Base-by-base conservation (phyloP, 2,113 vertebrate genomes). In the Oceanodroma tethys region DNA sequence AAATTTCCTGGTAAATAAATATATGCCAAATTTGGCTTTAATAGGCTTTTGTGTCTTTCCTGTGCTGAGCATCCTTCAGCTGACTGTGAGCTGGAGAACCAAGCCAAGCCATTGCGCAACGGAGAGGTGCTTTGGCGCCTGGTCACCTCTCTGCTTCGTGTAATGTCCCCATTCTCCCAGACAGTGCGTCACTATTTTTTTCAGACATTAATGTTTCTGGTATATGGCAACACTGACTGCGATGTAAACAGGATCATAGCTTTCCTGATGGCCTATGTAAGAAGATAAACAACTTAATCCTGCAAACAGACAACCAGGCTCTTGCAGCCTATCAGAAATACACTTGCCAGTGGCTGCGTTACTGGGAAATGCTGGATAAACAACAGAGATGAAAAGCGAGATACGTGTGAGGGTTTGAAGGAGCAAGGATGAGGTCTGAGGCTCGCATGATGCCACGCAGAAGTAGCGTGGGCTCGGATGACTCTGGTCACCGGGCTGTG, bases 261-360 rank as follows among this genome's bases (percentile, higher is more conserved):
- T 90, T 87, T 88, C 50, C 55, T 1, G 4, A 76, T 84, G 76
- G 26, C 16, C 62, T 21, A 21, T 3, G 0, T 34, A 60, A 53
- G 42, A 88, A 80, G 91, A 89, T 67, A 96, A 97, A 93, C 81
- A 90, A 59, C 29, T 90, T 81, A 66, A 88, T 95, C 70, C 63
- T 76, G 45, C 53, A 85, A 60, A 88, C 36, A 83, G 76, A 78
- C 56, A 87, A 20, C 52, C 52, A 82, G 47, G 20, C 68, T 91
- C 26, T 70, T 85, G 32, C 56, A 79, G 60, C 30, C 17, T 9
- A 65, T 30, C 32, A 36, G 72, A 52, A 67, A 16, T 48, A 29
- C 3, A 3, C 47, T 79, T 4, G 5, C 27, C 40, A 38, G 13
- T 29, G 84, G 43, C 50, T 65, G 27, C 66, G 4, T 34, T 68